Evolutionary conservation across 2,113 vertebrate genomes (phyloP).

Genomic region (Phoxinus phoxinus): DNA sequence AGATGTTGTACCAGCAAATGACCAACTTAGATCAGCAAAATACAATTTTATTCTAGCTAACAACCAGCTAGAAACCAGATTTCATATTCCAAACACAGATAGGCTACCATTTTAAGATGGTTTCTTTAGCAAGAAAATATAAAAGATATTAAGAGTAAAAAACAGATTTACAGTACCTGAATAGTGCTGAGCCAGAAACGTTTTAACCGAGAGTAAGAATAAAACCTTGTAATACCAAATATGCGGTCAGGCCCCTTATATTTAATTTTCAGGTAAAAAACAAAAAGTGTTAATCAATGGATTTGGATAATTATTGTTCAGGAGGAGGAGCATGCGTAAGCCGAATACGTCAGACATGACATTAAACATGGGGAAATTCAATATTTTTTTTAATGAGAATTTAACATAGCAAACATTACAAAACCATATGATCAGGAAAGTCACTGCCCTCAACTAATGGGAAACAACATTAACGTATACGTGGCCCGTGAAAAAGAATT

Average conservation of each 20-base stretch:
- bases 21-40: background rate
- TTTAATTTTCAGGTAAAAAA: background rate
- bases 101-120: background rate
- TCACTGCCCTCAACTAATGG: background rate
- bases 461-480: background rate
- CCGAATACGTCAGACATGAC: background rate
- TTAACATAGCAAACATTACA: background rate
- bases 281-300: background rate
- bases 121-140: background rate
- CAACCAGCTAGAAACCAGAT: background rate
- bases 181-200: background rate
- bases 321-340: background rate
- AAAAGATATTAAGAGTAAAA: background rate
- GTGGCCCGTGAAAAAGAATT: background rate
- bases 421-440: background rate
- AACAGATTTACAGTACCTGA: slow-evolving; percentile 28
- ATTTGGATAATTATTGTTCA: background rate
- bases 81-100: too few relatives aligned
- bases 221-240: background rate
- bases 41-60: background rate
- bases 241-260: slow-evolving; percentile 1
- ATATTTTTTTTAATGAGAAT: background rate
- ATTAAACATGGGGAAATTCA: slow-evolving; percentile 14
- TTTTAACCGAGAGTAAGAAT: background rate
- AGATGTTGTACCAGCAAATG: background rate